These are phyloP conservation scores for Mesaphorura yosii DNA, from an alignment of 1,140 invertebrate species.

Conservation along the genomic window DNA sequence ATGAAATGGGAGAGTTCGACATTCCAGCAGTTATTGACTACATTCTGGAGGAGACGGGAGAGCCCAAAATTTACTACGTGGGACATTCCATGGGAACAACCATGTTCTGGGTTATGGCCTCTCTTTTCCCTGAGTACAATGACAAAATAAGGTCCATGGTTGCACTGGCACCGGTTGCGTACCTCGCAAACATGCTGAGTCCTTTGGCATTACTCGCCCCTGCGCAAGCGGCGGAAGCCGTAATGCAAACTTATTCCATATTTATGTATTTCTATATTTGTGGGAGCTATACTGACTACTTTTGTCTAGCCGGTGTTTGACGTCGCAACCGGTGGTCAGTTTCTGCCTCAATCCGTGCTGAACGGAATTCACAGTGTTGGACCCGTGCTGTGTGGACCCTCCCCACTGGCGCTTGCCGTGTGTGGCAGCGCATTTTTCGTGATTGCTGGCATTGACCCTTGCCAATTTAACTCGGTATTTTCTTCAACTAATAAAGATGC, in stretches of 20 bases:
- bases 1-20: conserved; percentile 46
- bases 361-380: conserved; percentile 37
- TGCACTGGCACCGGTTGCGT: conserved; percentile 49
- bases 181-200: background rate
- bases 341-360: conserved; percentile 43
- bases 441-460: conserved; percentile 43
- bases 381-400: conserved; percentile 38
- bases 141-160: conserved; percentile 44
- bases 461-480: conserved; percentile 39
- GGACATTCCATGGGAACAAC: conserved; percentile 60
- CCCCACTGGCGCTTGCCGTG: conserved; percentile 37
- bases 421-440: conserved; percentile 48
- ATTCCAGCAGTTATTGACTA: conserved; percentile 55
- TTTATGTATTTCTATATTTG: background rate
- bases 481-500: conserved; percentile 11
- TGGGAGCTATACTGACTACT: conserved; percentile 27
- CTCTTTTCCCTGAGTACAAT: conserved; percentile 48
- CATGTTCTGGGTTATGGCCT: conserved; percentile 42
- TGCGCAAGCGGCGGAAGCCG: conserved; percentile 27
- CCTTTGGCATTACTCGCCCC: background rate
- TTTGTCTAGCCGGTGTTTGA: background rate
- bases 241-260: background rate
- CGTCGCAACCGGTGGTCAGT: conserved; percentile 40
- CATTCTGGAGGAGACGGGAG: conserved; percentile 42
- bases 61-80: conserved; percentile 44